A percentile compares a stretch with the other conserved stretches of the same genome.
phyloP scores from a whole-genome alignment of 2,888 invertebrate genomes.

The Euzophera pinguis region DNA sequence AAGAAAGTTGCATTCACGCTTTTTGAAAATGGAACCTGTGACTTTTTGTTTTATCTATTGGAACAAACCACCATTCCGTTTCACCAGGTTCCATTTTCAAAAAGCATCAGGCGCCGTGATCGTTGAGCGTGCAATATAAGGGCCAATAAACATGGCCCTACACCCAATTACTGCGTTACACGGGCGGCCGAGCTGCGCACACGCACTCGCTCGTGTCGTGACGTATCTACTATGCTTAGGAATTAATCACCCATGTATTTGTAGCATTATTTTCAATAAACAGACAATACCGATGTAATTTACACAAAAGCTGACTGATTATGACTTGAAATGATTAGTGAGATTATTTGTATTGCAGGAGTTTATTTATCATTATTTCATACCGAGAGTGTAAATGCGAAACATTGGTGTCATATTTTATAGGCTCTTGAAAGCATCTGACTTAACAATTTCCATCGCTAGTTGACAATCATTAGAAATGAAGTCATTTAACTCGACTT shows the following conservation, averaged over 20 bases:
- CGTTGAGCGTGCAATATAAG: slow-evolving; percentile 23
- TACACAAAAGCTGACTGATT: too few species aligned
- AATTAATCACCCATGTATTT: slow-evolving; percentile 6
- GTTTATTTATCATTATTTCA: too few species aligned
- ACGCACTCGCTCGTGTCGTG: slow-evolving; percentile 30
- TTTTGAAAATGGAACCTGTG: background rate
- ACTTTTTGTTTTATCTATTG: background rate
- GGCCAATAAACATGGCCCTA: slow-evolving; percentile 40
- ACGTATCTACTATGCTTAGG: slow-evolving; percentile 6
- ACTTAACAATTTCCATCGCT: too few species aligned
- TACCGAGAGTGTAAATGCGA: too few species aligned
- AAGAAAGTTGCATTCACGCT: too few species aligned
- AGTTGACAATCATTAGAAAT: too few species aligned
- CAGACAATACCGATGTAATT: background rate
- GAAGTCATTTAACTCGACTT: too few species aligned
- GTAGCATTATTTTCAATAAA: slow-evolving; percentile 4
- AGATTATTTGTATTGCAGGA: too few species aligned
- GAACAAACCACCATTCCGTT: background rate
- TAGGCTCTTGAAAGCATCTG: too few species aligned
- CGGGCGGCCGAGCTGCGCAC: slow-evolving; percentile 38
- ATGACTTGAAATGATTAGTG: too few species aligned
- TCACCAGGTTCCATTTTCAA: background rate
- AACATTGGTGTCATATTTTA: too few species aligned
- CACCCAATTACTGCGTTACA: slow-evolving; percentile 48
- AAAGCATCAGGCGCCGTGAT: slow-evolving; percentile 10